Evolutionary conservation across 1,140 invertebrate genomes (phyloP), one percentile per base, ranked within the genome.

Genomic region (Eumeta japonica): DNA sequence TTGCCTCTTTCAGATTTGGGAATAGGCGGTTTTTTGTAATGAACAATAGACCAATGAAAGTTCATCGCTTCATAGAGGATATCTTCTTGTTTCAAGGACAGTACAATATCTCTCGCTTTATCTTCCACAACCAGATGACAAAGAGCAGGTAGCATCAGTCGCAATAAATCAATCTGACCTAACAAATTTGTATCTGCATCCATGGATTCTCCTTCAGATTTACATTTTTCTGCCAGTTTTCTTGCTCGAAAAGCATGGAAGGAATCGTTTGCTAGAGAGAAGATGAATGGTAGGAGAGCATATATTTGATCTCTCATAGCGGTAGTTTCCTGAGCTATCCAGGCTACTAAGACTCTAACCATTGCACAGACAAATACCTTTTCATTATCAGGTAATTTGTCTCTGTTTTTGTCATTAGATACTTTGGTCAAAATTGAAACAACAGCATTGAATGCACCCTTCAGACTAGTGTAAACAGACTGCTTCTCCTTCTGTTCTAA

Each of bases 111-210:
- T 50, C 92, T 78, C 1, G 89, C 84, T 52, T 87, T 83, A 49
- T 95, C 91, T 75, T 95, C 92, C 5, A 94, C 89, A 10, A 89
- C 85, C 37, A 97, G 79, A 70, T 95, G 90, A 58, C 92, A 95
- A 0, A 95, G 67, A 14, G 89, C 90, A 2, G 92, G 91, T 19
- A 95, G 65, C 62, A 95, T 79, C 10, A 93, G 79, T 18, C 90
- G 74, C 5, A 97, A 62, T 18, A 93, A 63, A 75, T 95, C 90
- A n/a, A 86, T 55, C 37, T 83, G 81, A 55, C 87, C 83, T 44
- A 78, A 57, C 28, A 76, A 61, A n/a, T 47, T 40, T 2, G 59
- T 70, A 11, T 81, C 77, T 5, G 49, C 45, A 41, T 80, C 78
- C 46, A 78, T 70, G 20, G 77, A 60, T 41, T 79, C 71, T 29